Conservation (phyloP, 2,888 invertebrate species). For the Lasioglossum zephyrum region DNA sequence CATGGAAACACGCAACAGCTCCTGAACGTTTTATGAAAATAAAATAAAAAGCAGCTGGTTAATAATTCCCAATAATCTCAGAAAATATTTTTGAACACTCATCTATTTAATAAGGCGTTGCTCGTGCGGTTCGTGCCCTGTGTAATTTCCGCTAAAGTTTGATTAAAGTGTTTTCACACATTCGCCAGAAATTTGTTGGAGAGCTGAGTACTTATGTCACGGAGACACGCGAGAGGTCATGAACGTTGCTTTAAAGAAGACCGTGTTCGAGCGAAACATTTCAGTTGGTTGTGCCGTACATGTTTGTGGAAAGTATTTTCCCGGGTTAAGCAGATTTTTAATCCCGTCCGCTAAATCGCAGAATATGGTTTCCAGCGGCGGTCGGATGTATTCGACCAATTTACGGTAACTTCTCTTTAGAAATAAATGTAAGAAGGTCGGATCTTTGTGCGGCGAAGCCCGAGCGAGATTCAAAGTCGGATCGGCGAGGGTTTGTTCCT, state of each 20-base stretch:
- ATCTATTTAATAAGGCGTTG: background rate
- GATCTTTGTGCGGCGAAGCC: background rate
- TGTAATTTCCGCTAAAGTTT: background rate
- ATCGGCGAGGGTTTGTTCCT: slow-evolving; percentile 36
- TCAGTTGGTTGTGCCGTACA: background rate
- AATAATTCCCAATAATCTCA: background rate
- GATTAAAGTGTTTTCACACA: background rate
- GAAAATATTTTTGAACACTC: background rate
- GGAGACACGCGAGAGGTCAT: background rate
- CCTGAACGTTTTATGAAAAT: background rate
- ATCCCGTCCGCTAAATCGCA: background rate
- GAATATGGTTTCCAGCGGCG: background rate
- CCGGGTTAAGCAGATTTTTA: background rate
- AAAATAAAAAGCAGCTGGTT: background rate
- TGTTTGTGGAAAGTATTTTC: background rate
- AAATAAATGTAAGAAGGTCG: background rate
- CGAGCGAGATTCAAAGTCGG: background rate
- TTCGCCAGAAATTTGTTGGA: background rate
- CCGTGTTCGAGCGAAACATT: too few relatives aligned
- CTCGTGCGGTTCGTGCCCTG: background rate
- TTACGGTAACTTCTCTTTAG: background rate
- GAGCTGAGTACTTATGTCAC: background rate
- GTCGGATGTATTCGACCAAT: background rate
- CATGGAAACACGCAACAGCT: background rate
- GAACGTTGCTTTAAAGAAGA: background rate